phyloP scores from a whole-genome alignment of 2,888 invertebrate species.

The Mylabris sibirica region DNA sequence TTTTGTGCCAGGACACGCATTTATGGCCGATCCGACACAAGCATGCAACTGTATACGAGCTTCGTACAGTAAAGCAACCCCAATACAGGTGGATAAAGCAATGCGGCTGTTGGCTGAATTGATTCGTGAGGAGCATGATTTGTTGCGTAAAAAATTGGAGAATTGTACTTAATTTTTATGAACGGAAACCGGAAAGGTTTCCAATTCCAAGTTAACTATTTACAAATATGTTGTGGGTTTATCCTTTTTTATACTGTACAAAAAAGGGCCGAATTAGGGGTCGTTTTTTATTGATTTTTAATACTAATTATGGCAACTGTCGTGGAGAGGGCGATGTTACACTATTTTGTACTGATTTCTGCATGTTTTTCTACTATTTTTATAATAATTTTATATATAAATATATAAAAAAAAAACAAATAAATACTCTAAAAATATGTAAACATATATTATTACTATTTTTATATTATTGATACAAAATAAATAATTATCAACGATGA shows the following conservation, averaged over 20 bases:
- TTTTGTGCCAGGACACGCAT: constrained; percentile 78
- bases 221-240: constrained; percentile 1
- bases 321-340: constrained; percentile 20
- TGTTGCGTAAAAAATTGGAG: constrained; percentile 58
- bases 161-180: constrained; percentile 50
- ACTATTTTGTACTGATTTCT: not conserved
- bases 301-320: constrained; percentile 15
- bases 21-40: constrained; percentile 68
- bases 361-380: not conserved
- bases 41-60: constrained; percentile 75
- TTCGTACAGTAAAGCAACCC: constrained; percentile 73
- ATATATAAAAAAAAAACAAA: too few species aligned
- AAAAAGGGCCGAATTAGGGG: not conserved
- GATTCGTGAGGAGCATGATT: constrained; percentile 67
- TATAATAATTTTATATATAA: not conserved
- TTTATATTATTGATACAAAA: not conserved
- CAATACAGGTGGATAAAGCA: constrained; percentile 72
- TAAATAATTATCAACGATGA: not conserved
- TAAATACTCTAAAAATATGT: not conserved
- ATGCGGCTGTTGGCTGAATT: constrained; percentile 67
- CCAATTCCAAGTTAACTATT: constrained; percentile 9
- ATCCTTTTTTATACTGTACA: not conserved
- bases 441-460: not conserved
- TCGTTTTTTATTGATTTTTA: constrained; percentile 23
- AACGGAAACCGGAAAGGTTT: constrained; percentile 15